Conservation (phyloP, 2,797 vertebrate species). For the Microcaecilia unicolor region DNA sequence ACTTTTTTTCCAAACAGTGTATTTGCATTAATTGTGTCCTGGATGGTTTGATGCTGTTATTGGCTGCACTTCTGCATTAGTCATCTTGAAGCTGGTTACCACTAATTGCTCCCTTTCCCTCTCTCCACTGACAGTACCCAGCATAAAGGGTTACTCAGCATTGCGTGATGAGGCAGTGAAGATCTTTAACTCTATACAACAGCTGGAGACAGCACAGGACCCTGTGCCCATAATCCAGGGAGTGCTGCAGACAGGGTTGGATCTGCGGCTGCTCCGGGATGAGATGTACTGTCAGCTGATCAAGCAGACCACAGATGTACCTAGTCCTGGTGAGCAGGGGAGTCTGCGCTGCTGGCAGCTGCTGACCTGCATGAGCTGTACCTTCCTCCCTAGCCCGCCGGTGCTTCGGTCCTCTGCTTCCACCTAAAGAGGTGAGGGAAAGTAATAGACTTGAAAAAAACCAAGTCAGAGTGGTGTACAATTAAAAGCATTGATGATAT, state of each 20-base stretch:
- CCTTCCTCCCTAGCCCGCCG: constrained; percentile 74
- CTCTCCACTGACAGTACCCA: constrained; percentile 21
- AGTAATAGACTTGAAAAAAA: no score
- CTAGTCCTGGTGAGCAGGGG: constrained; percentile 57
- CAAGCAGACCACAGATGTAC: constrained; percentile 84
- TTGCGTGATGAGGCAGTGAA: constrained; percentile 87
- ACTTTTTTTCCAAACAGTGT: no score
- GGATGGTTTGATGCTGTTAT: no score
- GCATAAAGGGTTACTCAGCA: constrained; percentile 72
- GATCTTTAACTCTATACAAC: constrained; percentile 90
- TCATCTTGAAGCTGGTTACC: no score
- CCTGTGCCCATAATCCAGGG: constrained; percentile 88
- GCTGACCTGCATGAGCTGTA: constrained; percentile 94
- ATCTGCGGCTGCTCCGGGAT: constrained; percentile 83
- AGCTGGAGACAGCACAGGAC: constrained; percentile 73
- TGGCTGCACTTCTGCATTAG: no score
- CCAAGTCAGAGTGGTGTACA: no score
- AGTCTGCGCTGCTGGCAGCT: constrained; percentile 94
- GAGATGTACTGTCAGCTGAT: constrained; percentile 96
- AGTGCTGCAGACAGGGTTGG: constrained; percentile 89
- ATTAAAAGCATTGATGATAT: no score
- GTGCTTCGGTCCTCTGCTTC: constrained; percentile 77
- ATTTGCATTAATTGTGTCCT: no score
- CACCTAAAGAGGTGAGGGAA: constrained; percentile 81
- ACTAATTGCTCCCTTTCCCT: no score